phyloP scores from a whole-genome alignment of 2,888 invertebrate genomes.

The Xestobium rufovillosum region DNA sequence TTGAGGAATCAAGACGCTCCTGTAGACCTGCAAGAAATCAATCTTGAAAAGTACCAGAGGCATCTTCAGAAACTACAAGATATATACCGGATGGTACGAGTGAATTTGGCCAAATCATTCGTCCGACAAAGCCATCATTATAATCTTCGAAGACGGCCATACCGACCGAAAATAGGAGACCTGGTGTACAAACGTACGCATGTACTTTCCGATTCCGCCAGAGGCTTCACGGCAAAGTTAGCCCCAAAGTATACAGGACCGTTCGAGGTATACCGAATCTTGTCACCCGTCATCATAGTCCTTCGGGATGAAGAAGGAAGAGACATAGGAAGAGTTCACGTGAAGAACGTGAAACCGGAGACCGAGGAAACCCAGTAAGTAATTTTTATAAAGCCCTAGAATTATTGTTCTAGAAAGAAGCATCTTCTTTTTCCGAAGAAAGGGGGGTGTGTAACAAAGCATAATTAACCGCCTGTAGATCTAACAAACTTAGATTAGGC shows the following conservation, averaged over 20 bases:
- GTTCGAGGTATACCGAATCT: neutral
- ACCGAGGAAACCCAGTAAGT: too few species aligned
- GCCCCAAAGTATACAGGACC: neutral
- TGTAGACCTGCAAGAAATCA: neutral
- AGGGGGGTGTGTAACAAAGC: too few species aligned
- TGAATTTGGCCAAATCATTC: neutral
- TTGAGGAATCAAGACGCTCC: neutral
- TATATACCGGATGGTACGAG: neutral
- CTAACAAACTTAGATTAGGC: too few species aligned
- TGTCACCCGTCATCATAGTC: neutral
- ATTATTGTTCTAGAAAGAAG: too few species aligned
- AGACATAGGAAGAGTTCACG: neutral
- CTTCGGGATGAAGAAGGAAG: neutral
- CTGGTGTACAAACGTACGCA: neutral
- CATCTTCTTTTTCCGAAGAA: too few species aligned
- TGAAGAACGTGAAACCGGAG: neutral
- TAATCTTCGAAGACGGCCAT: constrained; percentile 1
- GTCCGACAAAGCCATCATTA: neutral
- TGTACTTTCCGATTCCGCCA: neutral
- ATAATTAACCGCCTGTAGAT: too few species aligned
- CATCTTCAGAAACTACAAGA: neutral
- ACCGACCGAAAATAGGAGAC: neutral
- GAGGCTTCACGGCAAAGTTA: neutral
- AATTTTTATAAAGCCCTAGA: too few species aligned
- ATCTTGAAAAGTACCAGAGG: neutral